Evolutionary conservation across 2,888 invertebrate genomes (phyloP).

Genomic region (Sphaerophoria taeniata): DNA sequence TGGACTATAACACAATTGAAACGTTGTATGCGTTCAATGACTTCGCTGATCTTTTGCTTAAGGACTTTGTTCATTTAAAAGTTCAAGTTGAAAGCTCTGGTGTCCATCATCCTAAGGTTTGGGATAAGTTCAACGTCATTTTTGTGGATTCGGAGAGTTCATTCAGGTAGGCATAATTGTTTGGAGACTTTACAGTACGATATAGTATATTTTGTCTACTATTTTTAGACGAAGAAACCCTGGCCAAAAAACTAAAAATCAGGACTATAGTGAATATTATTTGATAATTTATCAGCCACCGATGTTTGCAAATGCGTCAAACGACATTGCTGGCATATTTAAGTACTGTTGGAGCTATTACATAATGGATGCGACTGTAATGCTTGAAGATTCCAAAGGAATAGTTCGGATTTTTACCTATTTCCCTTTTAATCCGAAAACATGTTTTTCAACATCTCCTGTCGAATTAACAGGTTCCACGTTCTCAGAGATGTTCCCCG

Average conservation of each 20-base stretch:
- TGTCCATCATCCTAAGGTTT: not conserved
- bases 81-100: slow-evolving; percentile 39
- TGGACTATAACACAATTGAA: slow-evolving; percentile 25
- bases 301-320: not conserved
- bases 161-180: slow-evolving; percentile 37
- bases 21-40: slow-evolving; percentile 53
- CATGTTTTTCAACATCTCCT: slow-evolving; percentile 36
- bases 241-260: slow-evolving; percentile 50
- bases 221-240: slow-evolving; percentile 53
- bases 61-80: slow-evolving; percentile 23
- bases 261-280: slow-evolving; percentile 58
- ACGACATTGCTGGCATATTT: slow-evolving; percentile 55
- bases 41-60: slow-evolving; percentile 32
- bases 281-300: slow-evolving; percentile 31
- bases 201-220: not conserved
- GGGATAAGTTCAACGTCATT: slow-evolving; percentile 60
- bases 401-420: slow-evolving; percentile 48
- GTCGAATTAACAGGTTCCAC: not conserved
- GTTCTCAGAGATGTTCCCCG: slow-evolving; percentile 40
- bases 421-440: slow-evolving; percentile 41
- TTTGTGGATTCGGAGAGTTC: slow-evolving; percentile 52
- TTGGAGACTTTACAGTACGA: not conserved
- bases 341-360: slow-evolving; percentile 57
- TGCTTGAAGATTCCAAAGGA: slow-evolving; percentile 21
- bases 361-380: slow-evolving; percentile 48